Evolutionary conservation across 1,140 invertebrate species (phyloP).

Genomic region (Drosophila navojoa): DNA sequence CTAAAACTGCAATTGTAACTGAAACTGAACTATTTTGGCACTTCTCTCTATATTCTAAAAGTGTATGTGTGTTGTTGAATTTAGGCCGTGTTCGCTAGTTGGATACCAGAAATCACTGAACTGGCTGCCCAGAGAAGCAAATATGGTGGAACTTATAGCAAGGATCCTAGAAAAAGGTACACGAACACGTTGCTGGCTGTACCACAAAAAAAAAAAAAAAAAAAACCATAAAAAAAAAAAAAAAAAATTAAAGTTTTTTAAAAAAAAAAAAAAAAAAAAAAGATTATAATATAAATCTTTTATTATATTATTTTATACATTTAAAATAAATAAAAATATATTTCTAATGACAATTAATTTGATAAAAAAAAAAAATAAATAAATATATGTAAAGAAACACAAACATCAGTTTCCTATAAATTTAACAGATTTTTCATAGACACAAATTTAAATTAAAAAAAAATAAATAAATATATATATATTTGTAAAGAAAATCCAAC

Average conservation of each 20-base stretch:
- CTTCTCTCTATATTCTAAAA: slow-evolving; percentile 67
- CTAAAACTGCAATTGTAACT: slow-evolving; percentile 40
- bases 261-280: slow-evolving; percentile 50
- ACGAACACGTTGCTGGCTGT: slow-evolving; percentile 83
- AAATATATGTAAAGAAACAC: no score
- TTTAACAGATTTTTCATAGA: no score
- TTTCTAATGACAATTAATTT: no score
- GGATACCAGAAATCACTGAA: slow-evolving; percentile 99
- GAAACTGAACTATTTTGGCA: slow-evolving; percentile 48
- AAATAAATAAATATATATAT: no score
- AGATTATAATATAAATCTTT: no score
- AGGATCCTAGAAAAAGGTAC: slow-evolving; percentile 99
- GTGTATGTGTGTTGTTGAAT: slow-evolving; percentile 83
- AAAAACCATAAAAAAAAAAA: slow-evolving; percentile 41
- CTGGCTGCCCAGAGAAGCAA: slow-evolving; percentile 98
- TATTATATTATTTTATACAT: no score
- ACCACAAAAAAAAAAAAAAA: slow-evolving; percentile 65
- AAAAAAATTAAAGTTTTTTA: no score
- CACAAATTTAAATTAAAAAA: no score
- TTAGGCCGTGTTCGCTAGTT: slow-evolving; percentile 99
- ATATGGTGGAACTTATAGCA: slow-evolving; percentile 98
- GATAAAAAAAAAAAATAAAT: no score
- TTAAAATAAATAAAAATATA: no score
- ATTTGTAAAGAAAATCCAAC: no score
- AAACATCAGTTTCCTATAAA: no score